phyloP scores from a whole-genome alignment of 2,888 invertebrate species.

The Tenthredo distinguenda region DNA sequence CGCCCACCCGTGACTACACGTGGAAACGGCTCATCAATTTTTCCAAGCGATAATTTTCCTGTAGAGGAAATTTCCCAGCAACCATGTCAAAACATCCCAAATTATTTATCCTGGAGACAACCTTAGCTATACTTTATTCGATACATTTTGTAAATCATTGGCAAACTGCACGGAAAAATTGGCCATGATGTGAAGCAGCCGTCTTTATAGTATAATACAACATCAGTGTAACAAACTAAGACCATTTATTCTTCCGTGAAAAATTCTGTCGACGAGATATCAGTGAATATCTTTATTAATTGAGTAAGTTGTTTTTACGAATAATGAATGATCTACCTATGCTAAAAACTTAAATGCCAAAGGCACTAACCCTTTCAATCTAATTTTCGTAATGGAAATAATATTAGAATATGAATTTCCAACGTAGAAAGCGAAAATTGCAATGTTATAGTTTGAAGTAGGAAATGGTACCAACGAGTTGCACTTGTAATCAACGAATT shows the following conservation, averaged over 20 bases:
- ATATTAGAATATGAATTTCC: background rate
- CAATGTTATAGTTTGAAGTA: background rate
- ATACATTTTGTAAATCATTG: background rate
- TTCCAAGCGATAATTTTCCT: constrained; percentile 21
- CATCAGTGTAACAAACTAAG: background rate
- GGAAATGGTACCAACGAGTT: background rate
- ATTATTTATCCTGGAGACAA: constrained; percentile 2
- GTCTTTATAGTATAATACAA: background rate
- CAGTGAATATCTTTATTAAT: background rate
- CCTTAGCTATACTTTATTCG: constrained; percentile 18
- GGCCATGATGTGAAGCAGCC: background rate
- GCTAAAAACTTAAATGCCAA: background rate
- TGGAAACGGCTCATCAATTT: constrained; percentile 29
- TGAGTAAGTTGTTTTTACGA: background rate
- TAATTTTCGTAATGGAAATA: background rate
- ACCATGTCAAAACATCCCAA: constrained; percentile 15
- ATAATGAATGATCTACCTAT: background rate
- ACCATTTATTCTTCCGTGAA: background rate
- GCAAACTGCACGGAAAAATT: constrained; percentile 8
- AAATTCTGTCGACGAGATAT: background rate
- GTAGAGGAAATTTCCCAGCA: background rate
- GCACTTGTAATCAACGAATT: background rate
- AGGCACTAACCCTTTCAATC: background rate
- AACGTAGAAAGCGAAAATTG: background rate
- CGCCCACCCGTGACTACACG: background rate